Conservation (phyloP, 2,797 vertebrate genomes). For the Glyptemys insculpta region DNA sequence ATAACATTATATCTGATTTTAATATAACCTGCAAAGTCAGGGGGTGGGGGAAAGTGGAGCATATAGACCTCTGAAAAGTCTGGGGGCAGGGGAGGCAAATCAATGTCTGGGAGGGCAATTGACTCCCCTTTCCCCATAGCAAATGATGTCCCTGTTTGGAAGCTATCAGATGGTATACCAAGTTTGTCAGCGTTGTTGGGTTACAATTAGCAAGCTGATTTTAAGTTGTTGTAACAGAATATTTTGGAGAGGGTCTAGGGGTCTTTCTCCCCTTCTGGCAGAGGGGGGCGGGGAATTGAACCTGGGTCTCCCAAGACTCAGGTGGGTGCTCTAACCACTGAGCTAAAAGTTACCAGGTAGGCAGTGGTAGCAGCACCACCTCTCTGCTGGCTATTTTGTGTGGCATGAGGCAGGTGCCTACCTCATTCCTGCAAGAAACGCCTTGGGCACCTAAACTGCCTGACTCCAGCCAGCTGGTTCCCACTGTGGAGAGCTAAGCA, state of each 20-base stretch:
- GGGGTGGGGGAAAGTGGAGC: not conserved
- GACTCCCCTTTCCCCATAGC: not conserved
- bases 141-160: not conserved
- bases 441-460: too few relatives aligned
- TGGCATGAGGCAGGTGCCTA: not conserved
- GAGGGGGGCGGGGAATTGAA: too few relatives aligned
- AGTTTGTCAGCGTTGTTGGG: constrained; percentile 25
- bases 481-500: too few relatives aligned
- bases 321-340: too few relatives aligned
- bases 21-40: not conserved
- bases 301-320: too few relatives aligned
- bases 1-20: not conserved
- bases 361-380: too few relatives aligned
- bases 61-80: not conserved
- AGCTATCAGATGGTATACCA: constrained; percentile 33
- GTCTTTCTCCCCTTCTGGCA: too few relatives aligned
- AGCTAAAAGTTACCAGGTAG: too few relatives aligned
- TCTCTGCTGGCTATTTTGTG: too few relatives aligned
- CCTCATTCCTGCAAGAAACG: not conserved
- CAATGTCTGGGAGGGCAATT: too few relatives aligned
- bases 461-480: not conserved
- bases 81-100: too few relatives aligned
- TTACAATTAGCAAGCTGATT: not conserved
- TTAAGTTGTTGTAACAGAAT: not conserved
- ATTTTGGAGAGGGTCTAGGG: not conserved